A percentile compares a stretch with the other conserved stretches of the same genome.
Evolutionary conservation across 2,113 vertebrate genomes (phyloP).

Genomic region (Halcyon malimbica): DNA sequence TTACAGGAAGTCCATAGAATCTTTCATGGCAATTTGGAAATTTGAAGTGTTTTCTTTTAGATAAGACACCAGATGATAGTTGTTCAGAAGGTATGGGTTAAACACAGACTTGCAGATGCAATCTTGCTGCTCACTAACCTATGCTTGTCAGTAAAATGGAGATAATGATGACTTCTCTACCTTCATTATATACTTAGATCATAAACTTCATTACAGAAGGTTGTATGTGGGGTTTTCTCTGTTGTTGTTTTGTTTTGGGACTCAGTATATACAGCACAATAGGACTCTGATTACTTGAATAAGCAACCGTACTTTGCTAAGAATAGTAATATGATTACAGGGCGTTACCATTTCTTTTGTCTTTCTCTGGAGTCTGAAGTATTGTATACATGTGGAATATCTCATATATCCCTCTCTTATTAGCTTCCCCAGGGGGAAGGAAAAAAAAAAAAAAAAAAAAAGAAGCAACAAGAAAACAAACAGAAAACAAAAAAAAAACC

Average conservation of each 20-base stretch:
- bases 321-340: background rate
- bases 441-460: too few species aligned
- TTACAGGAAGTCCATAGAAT: background rate
- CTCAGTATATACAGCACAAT: background rate
- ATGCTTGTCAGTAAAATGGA: background rate
- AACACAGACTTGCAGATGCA: background rate
- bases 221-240: background rate
- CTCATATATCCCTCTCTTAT: background rate
- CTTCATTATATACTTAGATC: background rate
- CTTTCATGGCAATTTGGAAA: background rate
- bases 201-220: background rate
- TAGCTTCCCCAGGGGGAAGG: accelerated
- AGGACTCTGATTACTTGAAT: background rate
- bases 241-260: background rate
- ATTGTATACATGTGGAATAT: background rate
- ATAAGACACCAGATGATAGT: background rate
- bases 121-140: background rate
- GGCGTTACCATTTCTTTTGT: accelerated
- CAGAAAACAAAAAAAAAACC: too few species aligned
- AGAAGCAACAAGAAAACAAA: too few species aligned
- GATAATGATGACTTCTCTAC: background rate
- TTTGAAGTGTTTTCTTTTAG: background rate
- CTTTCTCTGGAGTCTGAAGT: background rate
- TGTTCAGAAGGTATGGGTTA: background rate
- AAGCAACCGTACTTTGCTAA: background rate